Percentiles rank a stretch among this genome's conserved stretches.
Conservation (phyloP, 2,888 invertebrate species). For the Imbricaverruca yamaguchii region DNA sequence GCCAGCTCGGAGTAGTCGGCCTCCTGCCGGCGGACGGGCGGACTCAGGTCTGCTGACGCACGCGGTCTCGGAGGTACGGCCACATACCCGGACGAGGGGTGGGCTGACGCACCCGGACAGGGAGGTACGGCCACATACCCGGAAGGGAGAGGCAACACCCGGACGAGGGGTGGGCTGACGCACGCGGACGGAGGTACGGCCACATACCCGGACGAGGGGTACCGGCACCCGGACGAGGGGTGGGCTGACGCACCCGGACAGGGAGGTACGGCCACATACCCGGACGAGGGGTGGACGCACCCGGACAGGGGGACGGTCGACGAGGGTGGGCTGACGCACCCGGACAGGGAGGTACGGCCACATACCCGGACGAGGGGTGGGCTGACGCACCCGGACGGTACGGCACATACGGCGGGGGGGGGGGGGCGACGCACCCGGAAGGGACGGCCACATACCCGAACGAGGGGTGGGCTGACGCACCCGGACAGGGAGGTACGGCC, state of each 20-base stretch:
- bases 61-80: neutral
- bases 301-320: neutral
- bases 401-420: neutral
- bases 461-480: neutral
- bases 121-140: neutral
- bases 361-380: neutral
- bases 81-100: neutral
- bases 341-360: no score
- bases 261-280: neutral
- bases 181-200: neutral
- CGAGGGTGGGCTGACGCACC: no score
- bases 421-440: neutral
- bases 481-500: neutral
- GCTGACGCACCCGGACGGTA: neutral
- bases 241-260: neutral
- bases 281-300: neutral
- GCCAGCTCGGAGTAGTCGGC: neutral
- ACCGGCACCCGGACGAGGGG: neutral
- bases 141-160: neutral
- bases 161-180: neutral
- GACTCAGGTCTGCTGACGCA: neutral
- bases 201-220: no score
- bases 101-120: neutral
- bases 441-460: neutral
- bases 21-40: constrained; percentile 1